Evolutionary conservation across 2,888 invertebrate species (phyloP).

Genomic region (Trypoxylon attenuatum): DNA sequence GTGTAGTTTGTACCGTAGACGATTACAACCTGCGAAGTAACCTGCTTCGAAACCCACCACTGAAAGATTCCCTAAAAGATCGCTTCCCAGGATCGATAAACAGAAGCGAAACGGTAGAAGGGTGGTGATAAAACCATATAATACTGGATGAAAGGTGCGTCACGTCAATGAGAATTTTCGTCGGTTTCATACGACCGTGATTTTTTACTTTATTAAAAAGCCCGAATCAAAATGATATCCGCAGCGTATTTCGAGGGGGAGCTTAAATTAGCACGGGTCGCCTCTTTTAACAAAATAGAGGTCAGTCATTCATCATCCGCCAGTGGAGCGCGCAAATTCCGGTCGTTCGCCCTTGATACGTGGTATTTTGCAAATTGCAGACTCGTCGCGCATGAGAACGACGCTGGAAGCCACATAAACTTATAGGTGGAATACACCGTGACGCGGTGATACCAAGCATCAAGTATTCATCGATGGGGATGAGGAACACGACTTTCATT

Average conservation of each 20-base stretch:
- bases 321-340: slow-evolving; percentile 31
- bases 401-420: slow-evolving; percentile 50
- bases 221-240: slow-evolving; percentile 12
- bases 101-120: too few relatives aligned
- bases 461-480: slow-evolving; percentile 52
- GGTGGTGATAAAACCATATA: too few relatives aligned
- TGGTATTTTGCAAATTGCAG: slow-evolving; percentile 57
- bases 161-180: too few relatives aligned
- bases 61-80: too few relatives aligned
- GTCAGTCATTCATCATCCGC: slow-evolving; percentile 28
- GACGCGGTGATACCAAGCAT: slow-evolving; percentile 39
- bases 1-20: too few relatives aligned
- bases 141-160: too few relatives aligned
- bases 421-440: slow-evolving; percentile 55
- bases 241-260: neutral
- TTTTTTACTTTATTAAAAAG: too few relatives aligned
- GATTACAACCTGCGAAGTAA: too few relatives aligned
- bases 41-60: too few relatives aligned
- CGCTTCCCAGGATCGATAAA: too few relatives aligned
- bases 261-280: slow-evolving; percentile 1
- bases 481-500: slow-evolving; percentile 46
- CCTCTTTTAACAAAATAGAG: slow-evolving; percentile 1
- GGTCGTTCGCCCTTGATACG: slow-evolving; percentile 54
- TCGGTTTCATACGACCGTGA: too few relatives aligned
- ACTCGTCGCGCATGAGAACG: slow-evolving; percentile 55